Evolutionary conservation across 2,113 vertebrate species (phyloP).

Genomic region (Isichthys henryi): DNA sequence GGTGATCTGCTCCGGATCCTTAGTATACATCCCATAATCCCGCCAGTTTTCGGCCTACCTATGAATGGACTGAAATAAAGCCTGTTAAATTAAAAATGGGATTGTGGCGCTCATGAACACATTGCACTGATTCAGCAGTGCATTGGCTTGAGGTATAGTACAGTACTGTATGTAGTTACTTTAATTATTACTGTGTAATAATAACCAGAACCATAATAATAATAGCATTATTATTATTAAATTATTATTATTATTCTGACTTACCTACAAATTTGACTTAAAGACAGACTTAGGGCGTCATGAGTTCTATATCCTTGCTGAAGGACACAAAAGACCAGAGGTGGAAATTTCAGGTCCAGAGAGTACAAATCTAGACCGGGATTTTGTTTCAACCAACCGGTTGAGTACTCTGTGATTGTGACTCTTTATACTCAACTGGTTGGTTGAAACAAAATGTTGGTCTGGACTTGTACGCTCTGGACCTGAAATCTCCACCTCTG

Average conservation of each 20-base stretch:
- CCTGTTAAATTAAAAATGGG: background rate
- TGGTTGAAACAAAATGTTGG: no score
- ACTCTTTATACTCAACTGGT: no score
- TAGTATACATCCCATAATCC: background rate
- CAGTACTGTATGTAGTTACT: background rate
- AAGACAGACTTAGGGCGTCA: background rate
- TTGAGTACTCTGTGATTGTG: no score
- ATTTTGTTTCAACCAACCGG: no score
- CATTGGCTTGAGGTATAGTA: background rate
- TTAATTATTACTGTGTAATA: background rate
- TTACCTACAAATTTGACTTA: no score
- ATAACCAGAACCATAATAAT: background rate
- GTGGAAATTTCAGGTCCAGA: no score
- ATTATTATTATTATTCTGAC: background rate
- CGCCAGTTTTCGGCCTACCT: background rate
- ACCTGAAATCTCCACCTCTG: no score
- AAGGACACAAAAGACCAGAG: background rate
- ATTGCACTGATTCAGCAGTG: background rate
- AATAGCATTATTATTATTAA: background rate
- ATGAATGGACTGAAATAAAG: background rate
- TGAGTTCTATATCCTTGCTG: background rate
- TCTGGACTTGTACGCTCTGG: no score
- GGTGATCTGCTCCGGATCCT: background rate
- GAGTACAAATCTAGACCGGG: no score
- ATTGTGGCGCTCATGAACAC: background rate